Percentiles rank a stretch among this genome's conserved stretches.
Evolutionary conservation across 2,113 vertebrate species (phyloP).

Genomic region (Oreamnos americanus): DNA sequence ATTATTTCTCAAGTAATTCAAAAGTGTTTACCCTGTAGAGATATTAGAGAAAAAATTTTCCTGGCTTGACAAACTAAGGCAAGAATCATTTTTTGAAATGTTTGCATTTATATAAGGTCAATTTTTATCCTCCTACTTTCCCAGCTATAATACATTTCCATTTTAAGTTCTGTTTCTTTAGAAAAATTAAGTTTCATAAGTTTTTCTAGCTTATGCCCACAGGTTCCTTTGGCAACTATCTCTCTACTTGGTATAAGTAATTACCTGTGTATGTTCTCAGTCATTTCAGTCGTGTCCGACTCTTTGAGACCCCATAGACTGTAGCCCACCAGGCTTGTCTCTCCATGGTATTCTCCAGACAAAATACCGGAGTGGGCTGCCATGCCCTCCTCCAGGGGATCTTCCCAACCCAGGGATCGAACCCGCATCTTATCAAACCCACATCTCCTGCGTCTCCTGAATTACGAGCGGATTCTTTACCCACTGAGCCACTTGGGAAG

Average conservation of each 20-base stretch:
- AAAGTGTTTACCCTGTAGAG: not conserved
- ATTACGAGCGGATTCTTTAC: not conserved
- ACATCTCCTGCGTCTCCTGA: not conserved
- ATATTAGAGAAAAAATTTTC: not conserved
- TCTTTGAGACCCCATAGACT: not conserved
- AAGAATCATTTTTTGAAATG: not conserved
- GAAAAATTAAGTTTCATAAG: not conserved
- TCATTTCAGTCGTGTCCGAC: accelerated
- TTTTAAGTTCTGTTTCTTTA: not conserved
- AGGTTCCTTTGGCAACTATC: not conserved
- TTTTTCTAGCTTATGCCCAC: not conserved
- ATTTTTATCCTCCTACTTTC: not conserved
- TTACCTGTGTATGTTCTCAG: not conserved
- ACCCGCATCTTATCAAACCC: not conserved
- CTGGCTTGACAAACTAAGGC: not conserved
- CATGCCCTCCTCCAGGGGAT: not conserved
- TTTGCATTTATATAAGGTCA: not conserved
- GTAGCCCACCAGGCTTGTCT: not conserved
- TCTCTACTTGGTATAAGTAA: not conserved
- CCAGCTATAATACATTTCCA: not conserved
- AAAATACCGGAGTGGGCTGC: not conserved
- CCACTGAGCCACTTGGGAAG: not conserved
- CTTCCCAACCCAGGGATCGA: not conserved
- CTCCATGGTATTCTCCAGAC: not conserved
- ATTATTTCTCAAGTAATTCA: not conserved